These are phyloP conservation scores for Hypotaenidia okinawae DNA, from an alignment of 2,797 vertebrate species.

Conservation along the genomic window DNA sequence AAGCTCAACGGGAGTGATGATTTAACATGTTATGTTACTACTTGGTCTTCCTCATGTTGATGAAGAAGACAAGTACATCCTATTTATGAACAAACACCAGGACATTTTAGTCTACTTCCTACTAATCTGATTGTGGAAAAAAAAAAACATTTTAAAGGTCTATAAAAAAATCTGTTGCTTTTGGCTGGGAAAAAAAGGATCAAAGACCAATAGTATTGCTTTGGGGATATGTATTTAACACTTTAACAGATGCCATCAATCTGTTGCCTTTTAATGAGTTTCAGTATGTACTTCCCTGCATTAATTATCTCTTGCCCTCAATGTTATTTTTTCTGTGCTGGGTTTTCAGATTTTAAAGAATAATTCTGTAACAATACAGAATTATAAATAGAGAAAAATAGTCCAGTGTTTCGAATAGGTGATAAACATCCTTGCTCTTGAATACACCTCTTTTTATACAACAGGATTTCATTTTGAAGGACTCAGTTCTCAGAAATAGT, in stretches of 20 bases:
- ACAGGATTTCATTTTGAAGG: background rate
- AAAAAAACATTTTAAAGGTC: background rate
- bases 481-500: background rate
- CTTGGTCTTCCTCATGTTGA: background rate
- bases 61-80: background rate
- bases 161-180: background rate
- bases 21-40: background rate
- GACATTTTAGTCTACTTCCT: background rate
- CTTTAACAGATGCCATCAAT: conserved; percentile 52
- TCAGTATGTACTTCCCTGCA: background rate
- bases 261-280: conserved; percentile 54
- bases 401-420: background rate
- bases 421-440: background rate
- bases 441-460: background rate
- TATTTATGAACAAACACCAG: background rate
- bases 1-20: background rate
- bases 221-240: conserved; percentile 20
- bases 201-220: conserved; percentile 2
- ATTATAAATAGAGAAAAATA: background rate
- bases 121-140: background rate
- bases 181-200: background rate
- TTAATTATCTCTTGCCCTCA: conserved; percentile 39
- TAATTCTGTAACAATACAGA: background rate
- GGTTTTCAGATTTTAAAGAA: background rate
- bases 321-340: background rate